These are phyloP conservation scores for Rhinella marina DNA, from an alignment of 2,797 vertebrate genomes.

Conservation along the genomic window DNA sequence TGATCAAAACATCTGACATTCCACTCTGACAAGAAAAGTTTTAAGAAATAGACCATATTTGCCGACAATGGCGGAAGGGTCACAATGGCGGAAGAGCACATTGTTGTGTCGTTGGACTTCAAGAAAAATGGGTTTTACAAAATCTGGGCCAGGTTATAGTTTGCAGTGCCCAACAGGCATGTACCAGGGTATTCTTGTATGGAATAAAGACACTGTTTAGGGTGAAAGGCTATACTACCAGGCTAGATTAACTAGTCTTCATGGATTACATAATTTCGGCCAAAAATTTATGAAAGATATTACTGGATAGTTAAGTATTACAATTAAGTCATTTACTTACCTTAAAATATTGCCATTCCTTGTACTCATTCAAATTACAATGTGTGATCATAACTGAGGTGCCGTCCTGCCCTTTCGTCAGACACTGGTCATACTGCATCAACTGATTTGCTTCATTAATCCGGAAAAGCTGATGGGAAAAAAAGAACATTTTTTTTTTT, in stretches of 20 bases:
- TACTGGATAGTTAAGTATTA: background rate
- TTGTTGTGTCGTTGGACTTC: no score
- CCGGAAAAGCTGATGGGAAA: slow-evolving; percentile 86
- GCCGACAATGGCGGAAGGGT: no score
- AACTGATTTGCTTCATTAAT: slow-evolving; percentile 96
- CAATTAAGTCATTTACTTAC: slow-evolving; percentile 70
- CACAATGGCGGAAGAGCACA: no score
- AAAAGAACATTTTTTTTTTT: background rate
- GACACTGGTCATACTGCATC: slow-evolving; percentile 98
- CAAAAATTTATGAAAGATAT: background rate
- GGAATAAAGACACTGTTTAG: background rate
- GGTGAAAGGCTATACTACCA: background rate
- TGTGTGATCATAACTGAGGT: slow-evolving; percentile 89
- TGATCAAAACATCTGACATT: no score
- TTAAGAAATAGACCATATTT: no score
- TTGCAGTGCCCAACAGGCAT: no score
- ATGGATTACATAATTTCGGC: background rate
- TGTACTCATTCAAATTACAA: slow-evolving; percentile 89
- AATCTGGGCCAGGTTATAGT: no score
- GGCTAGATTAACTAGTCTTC: background rate
- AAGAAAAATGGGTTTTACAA: no score
- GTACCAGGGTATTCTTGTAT: no score
- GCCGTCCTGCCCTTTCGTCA: slow-evolving; percentile 85
- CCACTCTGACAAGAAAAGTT: no score
- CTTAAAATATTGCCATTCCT: slow-evolving; percentile 98